Evolutionary conservation across 2,113 vertebrate genomes (phyloP).

Genomic region (Bostrychus sinensis): DNA sequence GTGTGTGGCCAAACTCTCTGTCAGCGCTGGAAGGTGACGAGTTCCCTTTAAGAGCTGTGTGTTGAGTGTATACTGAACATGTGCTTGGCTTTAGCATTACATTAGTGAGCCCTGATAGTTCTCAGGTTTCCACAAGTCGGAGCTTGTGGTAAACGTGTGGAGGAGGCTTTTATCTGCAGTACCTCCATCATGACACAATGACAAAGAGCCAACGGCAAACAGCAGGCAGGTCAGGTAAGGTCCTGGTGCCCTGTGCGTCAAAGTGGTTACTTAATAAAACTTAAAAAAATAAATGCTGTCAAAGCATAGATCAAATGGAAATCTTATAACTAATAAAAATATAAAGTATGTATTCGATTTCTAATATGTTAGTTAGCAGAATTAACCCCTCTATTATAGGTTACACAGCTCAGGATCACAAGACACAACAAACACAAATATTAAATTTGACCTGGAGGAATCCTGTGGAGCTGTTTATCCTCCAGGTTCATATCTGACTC

Average conservation of each 20-base stretch:
- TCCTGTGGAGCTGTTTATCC: slow-evolving; percentile 15
- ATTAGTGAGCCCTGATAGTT: too few relatives aligned
- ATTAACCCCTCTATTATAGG: too few relatives aligned
- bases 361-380: too few relatives aligned
- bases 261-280: background rate
- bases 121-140: slow-evolving; percentile 1
- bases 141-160: background rate
- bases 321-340: too few relatives aligned
- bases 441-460: too few relatives aligned
- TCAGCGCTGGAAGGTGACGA: background rate
- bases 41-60: background rate
- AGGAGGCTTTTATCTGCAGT: slow-evolving; percentile 8
- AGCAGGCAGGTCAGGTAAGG: background rate
- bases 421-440: too few relatives aligned
- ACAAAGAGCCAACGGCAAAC: slow-evolving; percentile 2
- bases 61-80: background rate
- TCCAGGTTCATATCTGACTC: slow-evolving; percentile 58
- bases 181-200: background rate
- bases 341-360: too few relatives aligned
- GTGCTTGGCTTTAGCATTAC: background rate
- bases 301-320: too few relatives aligned
- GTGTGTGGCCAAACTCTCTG: background rate
- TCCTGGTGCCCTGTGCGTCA: background rate
- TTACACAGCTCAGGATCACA: too few relatives aligned
- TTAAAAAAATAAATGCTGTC: too few relatives aligned